A percentile compares a stretch with the other conserved stretches of the same genome.
Conservation (phyloP, 1,140 invertebrate species). For the Colletes gigas region DNA sequence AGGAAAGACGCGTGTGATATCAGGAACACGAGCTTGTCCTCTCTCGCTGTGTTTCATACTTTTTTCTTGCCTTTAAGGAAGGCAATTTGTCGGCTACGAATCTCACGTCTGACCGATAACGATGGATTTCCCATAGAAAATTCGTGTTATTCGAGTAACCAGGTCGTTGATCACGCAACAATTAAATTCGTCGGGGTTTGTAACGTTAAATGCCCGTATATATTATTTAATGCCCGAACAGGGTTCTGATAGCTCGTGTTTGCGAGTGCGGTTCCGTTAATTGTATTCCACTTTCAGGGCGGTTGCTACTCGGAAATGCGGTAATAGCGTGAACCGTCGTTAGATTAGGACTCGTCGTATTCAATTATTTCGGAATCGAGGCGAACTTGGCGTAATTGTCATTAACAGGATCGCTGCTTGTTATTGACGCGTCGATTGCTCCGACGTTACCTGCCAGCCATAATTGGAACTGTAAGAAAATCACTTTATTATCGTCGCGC, state of each 20-base stretch:
- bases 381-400: slow-evolving; percentile 57
- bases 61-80: not conserved
- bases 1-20: not conserved
- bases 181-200: slow-evolving; percentile 15
- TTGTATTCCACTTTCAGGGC: slow-evolving; percentile 29
- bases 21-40: slow-evolving; percentile 12
- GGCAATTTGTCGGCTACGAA: not conserved
- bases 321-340: slow-evolving; percentile 32
- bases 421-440: slow-evolving; percentile 18
- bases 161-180: slow-evolving; percentile 4
- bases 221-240: slow-evolving; percentile 25
- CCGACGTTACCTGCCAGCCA: not conserved
- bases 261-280: slow-evolving; percentile 29
- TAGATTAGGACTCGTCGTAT: slow-evolving; percentile 43
- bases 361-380: slow-evolving; percentile 58
- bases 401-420: slow-evolving; percentile 39
- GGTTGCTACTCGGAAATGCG: slow-evolving; percentile 44
- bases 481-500: not conserved
- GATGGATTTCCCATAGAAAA: too few species aligned
- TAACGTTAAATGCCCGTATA: slow-evolving; percentile 14
- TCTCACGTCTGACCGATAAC: too few species aligned
- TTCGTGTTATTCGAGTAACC: not conserved
- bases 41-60: slow-evolving; percentile 12
- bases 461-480: slow-evolving; percentile 20
- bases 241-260: slow-evolving; percentile 9